Conservation (phyloP, 2,888 invertebrate species). For the Pomacea canaliculata region DNA sequence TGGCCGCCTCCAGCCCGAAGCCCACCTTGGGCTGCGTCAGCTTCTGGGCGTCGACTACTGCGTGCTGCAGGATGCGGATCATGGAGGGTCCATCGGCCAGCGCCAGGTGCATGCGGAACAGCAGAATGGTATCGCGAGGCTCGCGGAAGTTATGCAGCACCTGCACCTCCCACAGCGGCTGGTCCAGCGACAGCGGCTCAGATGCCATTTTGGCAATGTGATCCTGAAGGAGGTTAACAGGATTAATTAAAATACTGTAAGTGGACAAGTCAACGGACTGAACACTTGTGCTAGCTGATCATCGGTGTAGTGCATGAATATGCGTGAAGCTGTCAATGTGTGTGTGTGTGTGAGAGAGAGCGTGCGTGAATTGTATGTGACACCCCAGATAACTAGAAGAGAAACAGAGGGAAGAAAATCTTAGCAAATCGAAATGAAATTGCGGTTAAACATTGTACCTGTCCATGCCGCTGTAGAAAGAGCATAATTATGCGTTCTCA, state of each 20-base stretch:
- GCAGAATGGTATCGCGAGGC: slow-evolving; percentile 69
- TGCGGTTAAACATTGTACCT: no score
- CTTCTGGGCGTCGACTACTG: slow-evolving; percentile 64
- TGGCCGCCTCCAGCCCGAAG: slow-evolving; percentile 32
- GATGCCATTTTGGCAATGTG: slow-evolving; percentile 71
- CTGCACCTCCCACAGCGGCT: slow-evolving; percentile 74
- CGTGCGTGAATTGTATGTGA: neutral
- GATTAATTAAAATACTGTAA: no score
- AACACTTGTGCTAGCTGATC: no score
- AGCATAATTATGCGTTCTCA: no score
- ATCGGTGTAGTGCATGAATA: no score
- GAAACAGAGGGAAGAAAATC: neutral
- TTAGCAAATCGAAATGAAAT: no score
- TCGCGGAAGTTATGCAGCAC: slow-evolving; percentile 71
- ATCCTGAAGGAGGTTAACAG: slow-evolving; percentile 34
- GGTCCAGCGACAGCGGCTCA: slow-evolving; percentile 68
- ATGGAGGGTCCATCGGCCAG: slow-evolving; percentile 74
- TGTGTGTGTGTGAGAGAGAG: slow-evolving; percentile 17
- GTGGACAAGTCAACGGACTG: no score
- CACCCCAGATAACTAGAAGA: neutral
- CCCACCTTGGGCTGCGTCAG: slow-evolving; percentile 24
- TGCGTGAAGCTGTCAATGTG: neutral
- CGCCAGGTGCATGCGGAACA: slow-evolving; percentile 73
- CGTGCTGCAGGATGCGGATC: slow-evolving; percentile 68
- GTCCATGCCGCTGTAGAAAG: no score